These are phyloP conservation scores for Brachymystax lenok DNA, from an alignment of 2,797 vertebrate species.

Conservation along the genomic window DNA sequence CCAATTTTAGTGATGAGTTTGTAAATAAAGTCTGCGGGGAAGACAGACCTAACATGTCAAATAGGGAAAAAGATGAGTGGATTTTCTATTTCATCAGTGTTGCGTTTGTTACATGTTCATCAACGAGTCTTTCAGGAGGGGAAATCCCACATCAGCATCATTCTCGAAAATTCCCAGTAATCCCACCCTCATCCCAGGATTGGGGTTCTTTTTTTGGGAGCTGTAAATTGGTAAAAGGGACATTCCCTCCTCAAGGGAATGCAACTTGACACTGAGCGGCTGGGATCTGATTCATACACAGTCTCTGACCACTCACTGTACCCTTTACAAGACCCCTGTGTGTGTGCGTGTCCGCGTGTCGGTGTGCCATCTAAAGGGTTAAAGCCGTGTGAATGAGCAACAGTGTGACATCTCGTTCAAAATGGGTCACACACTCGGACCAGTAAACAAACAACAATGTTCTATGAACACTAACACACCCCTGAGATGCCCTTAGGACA, in stretches of 20 bases:
- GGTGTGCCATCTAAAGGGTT: no score
- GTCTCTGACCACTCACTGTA: conserved; percentile 5
- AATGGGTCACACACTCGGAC: not conserved
- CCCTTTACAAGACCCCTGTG: not conserved
- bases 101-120: not conserved
- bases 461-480: no score
- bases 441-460: not conserved
- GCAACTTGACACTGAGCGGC: conserved; percentile 38
- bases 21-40: no score
- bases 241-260: conserved; percentile 38
- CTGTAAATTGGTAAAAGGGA: conserved; percentile 39
- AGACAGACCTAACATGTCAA: no score
- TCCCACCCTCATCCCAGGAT: conserved; percentile 7
- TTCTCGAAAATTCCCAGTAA: conserved; percentile 28
- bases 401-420: not conserved
- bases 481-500: not conserved
- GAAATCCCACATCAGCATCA: conserved; percentile 32
- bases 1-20: no score
- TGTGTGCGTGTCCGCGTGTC: not conserved
- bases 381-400: no score
- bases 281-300: conserved; percentile 37
- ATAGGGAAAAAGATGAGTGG: no score
- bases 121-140: conserved; percentile 8
- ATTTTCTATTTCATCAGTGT: no score
- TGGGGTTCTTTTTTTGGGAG: conserved; percentile 42